Evolutionary conservation across 1,140 invertebrate species (phyloP), one percentile per base, ranked within the genome.

Genomic region (Sipha flava): DNA sequence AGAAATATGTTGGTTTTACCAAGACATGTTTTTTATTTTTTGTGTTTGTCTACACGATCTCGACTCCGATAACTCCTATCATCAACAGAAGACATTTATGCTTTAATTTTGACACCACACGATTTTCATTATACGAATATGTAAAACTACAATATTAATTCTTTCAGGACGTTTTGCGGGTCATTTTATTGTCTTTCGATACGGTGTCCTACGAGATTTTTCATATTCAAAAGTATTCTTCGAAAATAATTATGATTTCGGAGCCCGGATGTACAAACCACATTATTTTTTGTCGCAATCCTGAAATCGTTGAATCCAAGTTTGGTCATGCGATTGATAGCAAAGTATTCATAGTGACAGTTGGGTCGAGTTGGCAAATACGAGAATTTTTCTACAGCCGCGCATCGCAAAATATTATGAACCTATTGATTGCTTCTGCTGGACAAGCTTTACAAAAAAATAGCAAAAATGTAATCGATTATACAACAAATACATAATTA

Each of bases 271-370:
- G 73, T 18, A 57, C 9, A 26, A 77, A 77, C 0, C 26, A 59
- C 29, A 43, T 77, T 1, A 77, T 77, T 16, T 77, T 77, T 23
- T 77, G 73, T 29, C 73, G 59, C 26, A 52, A 77, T 77, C 73
- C 49, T 40, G 73, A 77, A 26, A 26, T 57, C 5, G 29, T 37
- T 26, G 73, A 1, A 18, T 16, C 52, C 23, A 77, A 59, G 12
- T 77, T 77, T 59, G 73, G 73, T 1, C 21, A 59, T n/a, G 29
- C 1, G 1, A 12, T 77, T 37, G 6, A 77, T 1, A 59, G 14
- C 16, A 59, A 9, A 40, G 52, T 77, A 43, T 77, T 77, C 9
- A 54, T 77, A 5, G 73, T 77, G 31, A 59, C 73, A 26, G 18
- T 37, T 57, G 73, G 14, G 18, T 77, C 73, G 14, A 59, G 37